A percentile compares a stretch with the other conserved stretches of the same genome.
Evolutionary conservation across 2,888 invertebrate genomes (phyloP).

Genomic region (Cartodere bifasciata): DNA sequence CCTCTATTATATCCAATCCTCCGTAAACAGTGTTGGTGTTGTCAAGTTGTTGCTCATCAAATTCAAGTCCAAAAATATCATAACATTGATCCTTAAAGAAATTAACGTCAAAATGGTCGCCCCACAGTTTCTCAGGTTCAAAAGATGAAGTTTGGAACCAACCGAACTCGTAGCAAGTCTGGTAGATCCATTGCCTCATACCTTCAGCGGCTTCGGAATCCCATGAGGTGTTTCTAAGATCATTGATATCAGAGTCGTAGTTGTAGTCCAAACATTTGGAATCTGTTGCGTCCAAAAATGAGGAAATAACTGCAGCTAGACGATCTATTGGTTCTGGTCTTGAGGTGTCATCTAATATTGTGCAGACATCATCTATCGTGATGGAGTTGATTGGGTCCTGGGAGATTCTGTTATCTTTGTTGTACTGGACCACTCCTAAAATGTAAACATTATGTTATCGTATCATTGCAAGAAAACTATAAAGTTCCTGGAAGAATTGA

Average conservation of each 20-base stretch:
- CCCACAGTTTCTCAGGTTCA: conserved; percentile 51
- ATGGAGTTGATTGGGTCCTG: conserved; percentile 47
- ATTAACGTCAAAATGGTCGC: conserved; percentile 58
- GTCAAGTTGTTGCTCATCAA: conserved; percentile 46
- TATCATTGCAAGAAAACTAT: too few species aligned
- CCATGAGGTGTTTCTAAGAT: conserved; percentile 57
- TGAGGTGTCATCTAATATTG: conserved; percentile 53
- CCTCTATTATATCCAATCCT: conserved; percentile 52
- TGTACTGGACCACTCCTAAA: conserved; percentile 90
- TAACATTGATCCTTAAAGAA: conserved; percentile 72
- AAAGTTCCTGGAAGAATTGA: too few species aligned
- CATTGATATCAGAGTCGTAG: conserved; percentile 61
- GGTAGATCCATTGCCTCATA: conserved; percentile 83
- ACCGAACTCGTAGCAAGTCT: conserved; percentile 93
- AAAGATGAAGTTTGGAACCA: conserved; percentile 82
- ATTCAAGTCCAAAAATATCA: conserved; percentile 72
- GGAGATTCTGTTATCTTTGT: conserved; percentile 76
- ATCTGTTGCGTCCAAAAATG: conserved; percentile 51
- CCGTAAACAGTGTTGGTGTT: conserved; percentile 75
- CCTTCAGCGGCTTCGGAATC: conserved; percentile 48
- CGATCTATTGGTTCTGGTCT: conserved; percentile 51
- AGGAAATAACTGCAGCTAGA: conserved; percentile 58
- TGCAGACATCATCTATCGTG: conserved; percentile 71
- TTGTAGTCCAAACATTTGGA: conserved; percentile 73
- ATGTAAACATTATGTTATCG: too few species aligned